Conservation (phyloP, 2,888 invertebrate genomes). For the Synanthedon tipuliformis region DNA sequence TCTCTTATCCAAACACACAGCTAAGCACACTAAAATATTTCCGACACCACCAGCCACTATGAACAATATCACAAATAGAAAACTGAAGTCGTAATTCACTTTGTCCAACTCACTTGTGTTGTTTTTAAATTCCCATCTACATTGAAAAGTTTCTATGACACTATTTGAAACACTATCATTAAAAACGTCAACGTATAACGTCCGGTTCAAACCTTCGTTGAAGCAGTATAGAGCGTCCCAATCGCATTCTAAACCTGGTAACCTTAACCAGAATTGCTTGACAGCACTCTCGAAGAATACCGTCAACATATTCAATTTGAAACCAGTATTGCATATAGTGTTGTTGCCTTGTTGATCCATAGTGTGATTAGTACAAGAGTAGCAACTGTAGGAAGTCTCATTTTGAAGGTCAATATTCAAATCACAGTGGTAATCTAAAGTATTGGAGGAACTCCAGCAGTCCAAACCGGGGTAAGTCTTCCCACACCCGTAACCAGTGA, state of each 20-base stretch:
- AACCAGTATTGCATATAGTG: conserved; percentile 44
- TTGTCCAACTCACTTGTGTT: conserved; percentile 25
- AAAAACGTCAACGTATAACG: conserved; percentile 39
- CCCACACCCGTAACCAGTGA: conserved; percentile 32
- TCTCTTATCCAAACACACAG: conserved; percentile 89
- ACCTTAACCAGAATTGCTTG: conserved; percentile 47
- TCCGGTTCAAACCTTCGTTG: conserved; percentile 36
- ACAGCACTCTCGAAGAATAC: conserved; percentile 51
- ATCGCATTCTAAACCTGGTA: conserved; percentile 43
- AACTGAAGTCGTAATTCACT: conserved; percentile 80
- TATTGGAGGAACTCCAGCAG: conserved; percentile 23
- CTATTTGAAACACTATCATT: conserved; percentile 22
- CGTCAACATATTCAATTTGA: conserved; percentile 52
- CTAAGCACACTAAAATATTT: conserved; percentile 93
- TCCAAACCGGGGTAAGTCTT: conserved; percentile 32
- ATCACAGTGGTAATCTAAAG: conserved; percentile 35
- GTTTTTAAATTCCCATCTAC: conserved; percentile 45
- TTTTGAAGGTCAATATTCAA: conserved; percentile 55
- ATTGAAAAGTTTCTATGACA: conserved; percentile 39
- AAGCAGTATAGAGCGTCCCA: conserved; percentile 43
- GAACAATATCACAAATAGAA: conserved; percentile 85
- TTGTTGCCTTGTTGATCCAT: conserved; percentile 37
- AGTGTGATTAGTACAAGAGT: conserved; percentile 34
- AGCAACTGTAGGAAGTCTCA: conserved; percentile 56
- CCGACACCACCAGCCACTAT: conserved; percentile 91